Percentiles rank a stretch among this genome's conserved stretches.
Conservation (phyloP, 2,113 vertebrate species). For the Hyperopisus bebe region DNA sequence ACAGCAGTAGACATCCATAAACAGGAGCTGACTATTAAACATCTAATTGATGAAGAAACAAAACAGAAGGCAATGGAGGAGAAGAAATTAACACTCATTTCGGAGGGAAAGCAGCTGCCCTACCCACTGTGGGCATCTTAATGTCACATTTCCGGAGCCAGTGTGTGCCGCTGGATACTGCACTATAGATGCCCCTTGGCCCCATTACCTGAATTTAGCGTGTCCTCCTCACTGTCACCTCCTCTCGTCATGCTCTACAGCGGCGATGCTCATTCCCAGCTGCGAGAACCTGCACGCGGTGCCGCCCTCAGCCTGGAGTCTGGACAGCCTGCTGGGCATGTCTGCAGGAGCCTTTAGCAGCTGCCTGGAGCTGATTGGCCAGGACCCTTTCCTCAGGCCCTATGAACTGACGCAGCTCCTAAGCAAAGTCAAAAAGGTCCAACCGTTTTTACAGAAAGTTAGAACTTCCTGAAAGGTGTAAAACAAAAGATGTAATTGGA, state of each 20-base stretch:
- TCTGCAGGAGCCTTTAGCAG: slow-evolving; percentile 49
- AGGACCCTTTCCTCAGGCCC: slow-evolving; percentile 48
- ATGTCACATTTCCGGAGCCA: not conserved
- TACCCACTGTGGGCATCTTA: not conserved
- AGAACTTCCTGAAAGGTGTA: not conserved
- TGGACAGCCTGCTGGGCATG: slow-evolving; percentile 57
- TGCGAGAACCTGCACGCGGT: slow-evolving; percentile 57
- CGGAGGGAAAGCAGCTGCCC: not conserved
- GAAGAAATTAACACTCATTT: not conserved
- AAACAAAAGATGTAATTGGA: not conserved
- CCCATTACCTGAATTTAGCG: not conserved
- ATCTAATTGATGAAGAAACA: not conserved
- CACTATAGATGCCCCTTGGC: not conserved
- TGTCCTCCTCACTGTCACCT: not conserved
- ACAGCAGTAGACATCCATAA: not conserved
- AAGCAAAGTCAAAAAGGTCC: slow-evolving; percentile 57
- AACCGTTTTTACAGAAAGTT: not conserved
- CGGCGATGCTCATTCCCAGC: slow-evolving; percentile 44
- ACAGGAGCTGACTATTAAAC: not conserved
- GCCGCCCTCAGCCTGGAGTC: slow-evolving; percentile 55
- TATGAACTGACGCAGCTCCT: slow-evolving; percentile 53
- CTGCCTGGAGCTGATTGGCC: slow-evolving; percentile 66
- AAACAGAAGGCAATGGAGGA: not conserved
- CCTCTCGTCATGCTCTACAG: slow-evolving; percentile 24
- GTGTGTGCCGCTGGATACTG: not conserved